Evolutionary conservation across 2,797 vertebrate genomes (phyloP), one percentile per base, ranked within the genome.

Genomic region (Sebastes wilsoni): DNA sequence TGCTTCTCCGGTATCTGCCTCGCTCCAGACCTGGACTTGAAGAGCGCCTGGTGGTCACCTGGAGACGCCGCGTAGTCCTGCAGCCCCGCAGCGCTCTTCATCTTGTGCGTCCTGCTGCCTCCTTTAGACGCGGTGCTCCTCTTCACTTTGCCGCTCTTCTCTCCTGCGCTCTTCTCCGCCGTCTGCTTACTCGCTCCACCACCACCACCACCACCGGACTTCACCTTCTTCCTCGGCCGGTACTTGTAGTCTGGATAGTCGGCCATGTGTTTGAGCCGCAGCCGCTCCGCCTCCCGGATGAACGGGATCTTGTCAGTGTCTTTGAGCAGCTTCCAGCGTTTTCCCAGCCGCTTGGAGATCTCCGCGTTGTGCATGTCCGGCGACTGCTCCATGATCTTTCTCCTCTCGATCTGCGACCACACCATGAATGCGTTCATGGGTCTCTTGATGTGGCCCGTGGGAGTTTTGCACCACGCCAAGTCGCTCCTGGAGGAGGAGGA

Each of bases 231-330:
- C 93, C 97, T 95, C 86, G 98, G 98, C 81, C 98, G 97, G 96
- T 99, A 99, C 96, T 99, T 99, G 96, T 99, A 99, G 96, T 99
- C 98, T 84, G 98, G 98, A 89, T 99, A 99, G 97, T 99, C 98
- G 88, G 98, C 98, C 98, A 99, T 99, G 97, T 99, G 98, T 93
- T 99, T 99, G 87, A 99, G 98, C 56, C 98, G 93, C 87, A 99
- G 97, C 88, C 98, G 96, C 96, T 99, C 98, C 86, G 98, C 98
- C 95, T 99, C 98, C 83, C 98, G 96, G 92, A 99, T 99, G 94
- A 99, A 99, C 66, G 98, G 98, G 92, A 99, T 99, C 96, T 99
- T 99, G 94, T 99, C 98, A 34, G 95, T 96, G 96, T 99, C 98
- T 89, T 97, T 97, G 78, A 99, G 97, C 94, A 99, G 97, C 94